Evolutionary conservation across 2,888 invertebrate species (phyloP).

Genomic region (Sesia bembeciformis): DNA sequence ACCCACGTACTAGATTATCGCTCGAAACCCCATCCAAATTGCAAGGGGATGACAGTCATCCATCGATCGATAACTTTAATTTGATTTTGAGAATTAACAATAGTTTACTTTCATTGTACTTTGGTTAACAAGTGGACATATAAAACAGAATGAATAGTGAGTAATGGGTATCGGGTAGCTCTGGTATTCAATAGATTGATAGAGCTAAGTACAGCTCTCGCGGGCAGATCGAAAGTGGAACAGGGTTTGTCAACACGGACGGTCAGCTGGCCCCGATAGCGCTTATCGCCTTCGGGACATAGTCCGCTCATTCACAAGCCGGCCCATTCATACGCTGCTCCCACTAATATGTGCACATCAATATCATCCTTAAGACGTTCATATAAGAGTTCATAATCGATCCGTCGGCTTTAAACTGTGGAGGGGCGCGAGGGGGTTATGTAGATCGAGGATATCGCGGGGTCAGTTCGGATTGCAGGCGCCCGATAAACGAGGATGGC

Average conservation of each 20-base stretch:
- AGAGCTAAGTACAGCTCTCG: slow-evolving; percentile 49
- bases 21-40: too few species aligned
- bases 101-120: too few species aligned
- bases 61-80: too few species aligned
- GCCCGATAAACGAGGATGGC: slow-evolving; percentile 59
- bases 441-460: slow-evolving; percentile 70
- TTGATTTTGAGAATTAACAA: too few species aligned
- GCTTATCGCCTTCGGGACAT: slow-evolving; percentile 69
- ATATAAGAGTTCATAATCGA: slow-evolving; percentile 34
- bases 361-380: slow-evolving; percentile 37
- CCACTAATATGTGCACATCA: slow-evolving; percentile 19
- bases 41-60: too few species aligned
- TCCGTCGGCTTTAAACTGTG: slow-evolving; percentile 10
- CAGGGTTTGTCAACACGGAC: slow-evolving; percentile 71
- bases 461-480: slow-evolving; percentile 73
- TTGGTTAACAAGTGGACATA: too few species aligned
- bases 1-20: too few species aligned
- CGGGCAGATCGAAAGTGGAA: slow-evolving; percentile 58
- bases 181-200: slow-evolving; percentile 30
- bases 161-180: too few species aligned
- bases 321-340: slow-evolving; percentile 65
- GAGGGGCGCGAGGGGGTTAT: slow-evolving; percentile 49
- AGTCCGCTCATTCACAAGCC: slow-evolving; percentile 73
- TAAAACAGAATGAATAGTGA: too few species aligned
- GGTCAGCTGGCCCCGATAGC: slow-evolving; percentile 71